Evolutionary conservation across 2,888 invertebrate genomes (phyloP), one percentile per base, ranked within the genome.

Genomic region (Lampropteryx suffumata): DNA sequence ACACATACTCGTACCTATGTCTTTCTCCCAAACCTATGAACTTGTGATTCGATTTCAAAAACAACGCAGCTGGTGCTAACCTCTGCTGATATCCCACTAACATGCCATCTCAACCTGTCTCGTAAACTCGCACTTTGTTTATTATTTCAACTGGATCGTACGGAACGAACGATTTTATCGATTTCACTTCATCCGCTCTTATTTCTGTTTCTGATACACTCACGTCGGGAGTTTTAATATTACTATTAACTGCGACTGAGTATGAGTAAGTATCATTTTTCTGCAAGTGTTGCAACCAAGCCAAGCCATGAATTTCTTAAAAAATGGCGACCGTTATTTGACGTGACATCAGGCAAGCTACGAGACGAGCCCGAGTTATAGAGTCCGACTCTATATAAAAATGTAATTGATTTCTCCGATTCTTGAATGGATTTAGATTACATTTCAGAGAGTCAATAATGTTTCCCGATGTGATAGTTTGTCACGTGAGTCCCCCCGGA

Each of bases 401-500:
- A n/a, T n/a, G n/a, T n/a, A n/a, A n/a, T n/a, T n/a, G n/a, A n/a
- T n/a, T n/a, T n/a, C n/a, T n/a, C n/a, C n/a, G n/a, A n/a, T n/a
- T n/a, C n/a, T n/a, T n/a, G n/a, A n/a, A n/a, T n/a, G n/a, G n/a
- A n/a, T n/a, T n/a, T n/a, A n/a, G 32, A 11, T 12, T 27, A 11
- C 11, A 32, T 24, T 32, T 10, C 17, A 35, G 8, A n/a, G 11
- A 27, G 12, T 41, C 36, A 14, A 39, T 54, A 41, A 53, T 32
- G 40, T 45, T 60, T 42, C 50, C 57, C 50, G 40, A 56, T 55
- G 51, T 51, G 57, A 48, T 39, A 46, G 54, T 60, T 57, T 62
- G 61, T 76, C 71, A 68, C 62, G 53, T 55, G 66, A 65, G 59
- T 66, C 71, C 67, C 71, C 62, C 61, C 48, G 61, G 62, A 58